Conservation (phyloP, 2,113 vertebrate genomes). For the Ramphastos sulfuratus region DNA sequence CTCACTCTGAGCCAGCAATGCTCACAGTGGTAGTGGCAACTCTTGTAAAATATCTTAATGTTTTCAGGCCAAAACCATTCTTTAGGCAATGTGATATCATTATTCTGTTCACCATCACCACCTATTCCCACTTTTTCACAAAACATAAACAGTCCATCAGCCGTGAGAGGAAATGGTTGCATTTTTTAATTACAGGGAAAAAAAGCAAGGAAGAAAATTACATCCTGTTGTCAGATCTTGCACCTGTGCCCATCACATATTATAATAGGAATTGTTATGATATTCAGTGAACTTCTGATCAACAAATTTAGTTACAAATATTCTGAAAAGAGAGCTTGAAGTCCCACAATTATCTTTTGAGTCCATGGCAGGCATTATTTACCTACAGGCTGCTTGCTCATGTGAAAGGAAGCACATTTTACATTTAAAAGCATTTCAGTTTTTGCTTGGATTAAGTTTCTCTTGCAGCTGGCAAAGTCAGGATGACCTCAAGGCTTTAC, state of each 20-base stretch:
- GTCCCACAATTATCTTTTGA: conserved; percentile 34
- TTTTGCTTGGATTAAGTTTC: conserved; percentile 67
- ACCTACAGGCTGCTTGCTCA: conserved; percentile 62
- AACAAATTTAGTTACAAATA: conserved; percentile 27
- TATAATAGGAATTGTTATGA: neutral
- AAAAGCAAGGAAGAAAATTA: neutral
- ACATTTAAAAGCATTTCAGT: conserved; percentile 69
- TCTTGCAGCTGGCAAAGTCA: conserved; percentile 60
- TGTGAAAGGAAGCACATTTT: conserved; percentile 68
- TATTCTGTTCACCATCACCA: neutral
- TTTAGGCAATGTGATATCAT: neutral
- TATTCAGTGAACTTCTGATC: neutral
- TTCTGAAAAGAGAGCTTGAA: conserved; percentile 34
- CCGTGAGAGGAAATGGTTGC: neutral
- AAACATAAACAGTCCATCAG: neutral
- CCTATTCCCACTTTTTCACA: neutral
- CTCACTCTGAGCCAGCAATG: neutral
- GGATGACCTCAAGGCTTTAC: conserved; percentile 56
- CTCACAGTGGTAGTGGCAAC: neutral
- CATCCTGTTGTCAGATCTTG: neutral
- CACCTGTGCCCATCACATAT: neutral
- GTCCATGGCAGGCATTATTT: conserved; percentile 12
- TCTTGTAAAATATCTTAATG: neutral
- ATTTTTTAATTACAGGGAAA: neutral
- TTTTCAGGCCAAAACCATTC: neutral